phyloP scores from a whole-genome alignment of 1,140 invertebrate species.

The Propsilocerus akamusi region DNA sequence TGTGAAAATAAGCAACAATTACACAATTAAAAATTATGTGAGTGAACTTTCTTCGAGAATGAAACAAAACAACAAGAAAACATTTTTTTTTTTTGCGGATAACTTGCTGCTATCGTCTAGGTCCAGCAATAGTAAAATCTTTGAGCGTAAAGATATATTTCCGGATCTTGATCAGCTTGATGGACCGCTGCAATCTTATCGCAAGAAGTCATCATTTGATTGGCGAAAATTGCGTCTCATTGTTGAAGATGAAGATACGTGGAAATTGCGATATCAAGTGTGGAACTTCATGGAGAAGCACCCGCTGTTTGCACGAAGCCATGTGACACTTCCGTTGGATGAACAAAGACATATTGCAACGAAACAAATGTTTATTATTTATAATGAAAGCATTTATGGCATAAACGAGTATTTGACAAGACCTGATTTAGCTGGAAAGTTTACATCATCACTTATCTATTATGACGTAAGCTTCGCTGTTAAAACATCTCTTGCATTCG shows the following conservation, averaged over 20 bases:
- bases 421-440: constrained; percentile 25
- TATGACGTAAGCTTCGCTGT: constrained; percentile 48
- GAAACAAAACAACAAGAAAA: too few relatives aligned
- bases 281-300: constrained; percentile 60
- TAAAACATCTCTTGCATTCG: constrained; percentile 37
- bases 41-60: too few relatives aligned
- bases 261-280: constrained; percentile 39
- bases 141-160: constrained; percentile 22
- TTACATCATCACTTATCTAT: constrained; percentile 37
- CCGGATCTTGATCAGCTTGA: constrained; percentile 38
- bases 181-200: constrained; percentile 55
- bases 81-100: too few relatives aligned
- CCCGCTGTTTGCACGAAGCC: constrained; percentile 45
- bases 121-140: constrained; percentile 10
- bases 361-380: constrained; percentile 36
- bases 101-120: too few relatives aligned
- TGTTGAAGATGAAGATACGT: constrained; percentile 42
- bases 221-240: constrained; percentile 63
- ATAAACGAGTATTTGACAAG: constrained; percentile 30
- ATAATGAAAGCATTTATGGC: constrained; percentile 39
- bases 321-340: constrained; percentile 32
- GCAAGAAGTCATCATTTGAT: constrained; percentile 57
- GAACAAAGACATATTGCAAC: constrained; percentile 39
- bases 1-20: too few relatives aligned
- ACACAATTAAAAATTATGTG: too few relatives aligned